Base-by-base conservation (phyloP, 2,888 invertebrate genomes). In the Cremastinae sp. region DNA sequence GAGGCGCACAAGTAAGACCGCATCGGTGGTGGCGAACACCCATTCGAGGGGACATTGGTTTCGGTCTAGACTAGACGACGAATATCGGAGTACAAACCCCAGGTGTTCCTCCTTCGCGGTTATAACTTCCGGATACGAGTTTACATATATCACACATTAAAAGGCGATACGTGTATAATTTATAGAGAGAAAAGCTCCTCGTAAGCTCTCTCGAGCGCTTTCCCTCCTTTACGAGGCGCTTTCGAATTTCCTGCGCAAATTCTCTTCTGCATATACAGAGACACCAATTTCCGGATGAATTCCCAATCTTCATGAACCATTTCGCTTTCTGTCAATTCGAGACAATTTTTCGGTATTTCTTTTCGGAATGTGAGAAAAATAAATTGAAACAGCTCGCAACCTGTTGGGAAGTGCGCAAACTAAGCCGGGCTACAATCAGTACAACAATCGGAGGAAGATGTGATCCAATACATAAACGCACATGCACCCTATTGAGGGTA, bases 51-150 rank as follows among this genome's bases (percentile, higher is more conserved):
- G 35, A 18, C 9, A 51, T 10, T 20, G 62, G 39, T 28, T 28
- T 28, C 28, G 28, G 2, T 28, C 28, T 28, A 2, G 28, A 2
- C 5, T 5, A 28, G 47, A 43, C n/a, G 53, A 64, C 41, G 18
- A 28, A 55, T 16, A 49, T 51, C 28, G 28, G 69, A 65, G 51
- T 9, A 18, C 37, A 18, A 20, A 55, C 53, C 70, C 45, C 70
- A 59, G 70, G 65, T 75, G 65, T 47, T 70, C 75, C 9, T 61
- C 70, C 9, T 74, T 53, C 74, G 59, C 59, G 37, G 51, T 64
- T 45, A 41, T 53, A 59, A 69, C 58, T 65, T 51, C 22, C 37
- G 35, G 5, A 39, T 35, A 5, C 10, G 41, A 41, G 12, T 8
- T 4, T 41, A n/a, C 9, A 41, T 2, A 12, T 41, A 9, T 41